A percentile compares a stretch with the other conserved stretches of the same genome.
These are phyloP conservation scores for Molorchus minor DNA, from an alignment of 2,888 invertebrate genomes.

Conservation along the genomic window DNA sequence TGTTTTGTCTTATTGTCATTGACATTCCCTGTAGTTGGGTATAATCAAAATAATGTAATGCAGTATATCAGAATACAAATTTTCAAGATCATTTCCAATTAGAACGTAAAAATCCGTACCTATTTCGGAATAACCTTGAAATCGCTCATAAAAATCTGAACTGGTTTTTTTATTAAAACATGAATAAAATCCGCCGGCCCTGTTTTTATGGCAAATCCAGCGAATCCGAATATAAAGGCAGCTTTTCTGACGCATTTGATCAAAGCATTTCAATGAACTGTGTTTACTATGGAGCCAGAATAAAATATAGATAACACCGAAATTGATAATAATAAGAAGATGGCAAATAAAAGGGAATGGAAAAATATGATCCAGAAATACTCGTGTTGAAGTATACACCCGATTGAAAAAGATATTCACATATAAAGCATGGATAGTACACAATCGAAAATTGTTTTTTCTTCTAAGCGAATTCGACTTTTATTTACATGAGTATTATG, in stretches of 20 bases:
- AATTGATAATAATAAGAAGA: constrained; percentile 25
- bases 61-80: too few relatives aligned
- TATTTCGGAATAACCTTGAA: too few relatives aligned
- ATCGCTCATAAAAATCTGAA: too few relatives aligned
- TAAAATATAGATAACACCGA: constrained; percentile 26
- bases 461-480: constrained; percentile 9
- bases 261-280: constrained; percentile 19
- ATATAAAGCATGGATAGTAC: constrained; percentile 16
- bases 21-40: too few relatives aligned
- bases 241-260: constrained; percentile 14
- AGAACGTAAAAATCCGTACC: too few relatives aligned
- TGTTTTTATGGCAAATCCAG: constrained; percentile 9
- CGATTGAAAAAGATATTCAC: constrained; percentile 25
- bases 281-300: constrained; percentile 24
- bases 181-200: too few relatives aligned
- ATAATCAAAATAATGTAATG: too few relatives aligned
- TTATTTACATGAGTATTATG: constrained; percentile 12
- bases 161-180: too few relatives aligned
- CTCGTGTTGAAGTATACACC: constrained; percentile 12
- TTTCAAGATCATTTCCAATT: too few relatives aligned
- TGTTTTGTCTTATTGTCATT: too few relatives aligned
- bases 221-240: constrained; percentile 4
- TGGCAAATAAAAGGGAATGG: constrained; percentile 22
- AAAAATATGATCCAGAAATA: constrained; percentile 26
- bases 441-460: constrained; percentile 24